Base-by-base conservation (phyloP, 1,140 invertebrate genomes). In the Papilio polytes region DNA sequence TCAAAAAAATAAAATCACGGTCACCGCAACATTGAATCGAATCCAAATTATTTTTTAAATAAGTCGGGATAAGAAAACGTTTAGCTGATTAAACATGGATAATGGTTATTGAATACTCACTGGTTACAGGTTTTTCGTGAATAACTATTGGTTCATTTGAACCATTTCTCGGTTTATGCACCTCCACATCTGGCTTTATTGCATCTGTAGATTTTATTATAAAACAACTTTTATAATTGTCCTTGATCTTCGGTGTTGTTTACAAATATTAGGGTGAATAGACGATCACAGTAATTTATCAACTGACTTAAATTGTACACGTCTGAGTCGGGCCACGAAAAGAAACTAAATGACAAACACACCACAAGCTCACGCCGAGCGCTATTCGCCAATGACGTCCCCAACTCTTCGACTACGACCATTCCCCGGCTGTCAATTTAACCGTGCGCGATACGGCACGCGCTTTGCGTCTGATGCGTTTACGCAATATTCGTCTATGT, bases 171-270 rank as follows among this genome's bases (percentile, higher is more conserved):
- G 89, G 84, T 91, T 91, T 94, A 89, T 91, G 90, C 91, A 94
- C 89, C 88, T 90, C 92, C 90, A 88, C 91, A 88, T 92, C 94
- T 83, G 91, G 88, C 86, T 90, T 89, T 88, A 92, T 86, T 85
- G 90, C 78, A 93, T 95, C 94, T 95, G 94, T 94, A 91, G 92
- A 91, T 90, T 89, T 91, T 93, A 89, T 90, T 88, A 91, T 87
- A 91, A 92, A 92, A 91, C 80, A 90, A 86, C 85, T 88, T 94
- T 89, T 86, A 85, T 82, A 86, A 85, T 83, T 82, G 76, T 48
- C 74, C 7, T 85, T 84, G 81, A 82, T 85, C 48, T 82, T 81
- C 44, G 18, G 66, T 83, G 51, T 78, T 78, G 56, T 74, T 74
- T 74, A 63, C 53, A 80, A 85, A 82, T 70, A 46, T 73, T 53